Evolutionary conservation across 2,113 vertebrate species (phyloP).

Genomic region (Carassius carassius): DNA sequence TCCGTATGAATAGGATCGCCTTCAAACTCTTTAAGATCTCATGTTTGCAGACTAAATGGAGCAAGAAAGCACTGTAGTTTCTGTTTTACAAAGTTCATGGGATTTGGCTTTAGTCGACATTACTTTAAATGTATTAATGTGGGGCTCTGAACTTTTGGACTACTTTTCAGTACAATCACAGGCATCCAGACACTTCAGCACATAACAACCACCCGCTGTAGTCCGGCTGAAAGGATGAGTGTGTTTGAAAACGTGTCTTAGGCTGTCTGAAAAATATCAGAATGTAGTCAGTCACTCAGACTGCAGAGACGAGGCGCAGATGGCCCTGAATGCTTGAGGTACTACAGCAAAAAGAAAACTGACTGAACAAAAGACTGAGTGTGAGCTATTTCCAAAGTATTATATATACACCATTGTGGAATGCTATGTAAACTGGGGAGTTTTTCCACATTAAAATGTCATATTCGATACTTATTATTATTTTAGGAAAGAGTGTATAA

Average conservation of each 20-base stretch:
- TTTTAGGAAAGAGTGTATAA: background rate
- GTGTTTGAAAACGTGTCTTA: conserved; percentile 30
- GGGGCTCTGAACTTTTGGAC: background rate
- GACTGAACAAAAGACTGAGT: conserved; percentile 7
- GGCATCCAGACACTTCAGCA: conserved; percentile 3
- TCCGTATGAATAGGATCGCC: background rate
- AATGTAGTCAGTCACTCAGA: conserved; percentile 39
- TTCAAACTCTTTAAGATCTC: background rate
- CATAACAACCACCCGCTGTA: conserved; percentile 13
- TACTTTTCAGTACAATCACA: background rate
- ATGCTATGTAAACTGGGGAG: background rate
- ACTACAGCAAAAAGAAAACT: conserved; percentile 23
- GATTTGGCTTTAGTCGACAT: background rate
- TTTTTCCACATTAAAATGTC: conserved; percentile 36
- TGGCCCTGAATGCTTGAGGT: conserved; percentile 21
- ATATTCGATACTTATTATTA: conserved; percentile 5
- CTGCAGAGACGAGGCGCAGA: conserved; percentile 24
- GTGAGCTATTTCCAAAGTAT: background rate
- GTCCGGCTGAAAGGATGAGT: conserved; percentile 32
- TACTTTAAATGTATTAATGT: conserved; percentile 4
- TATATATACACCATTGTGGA: conserved; percentile 21
- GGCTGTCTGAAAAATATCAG: conserved; percentile 35
- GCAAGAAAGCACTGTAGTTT: background rate
- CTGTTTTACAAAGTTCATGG: conserved; percentile 5
- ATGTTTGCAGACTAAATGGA: background rate